Base-by-base conservation (phyloP, 2,888 invertebrate species). In the Lagria hirta region DNA sequence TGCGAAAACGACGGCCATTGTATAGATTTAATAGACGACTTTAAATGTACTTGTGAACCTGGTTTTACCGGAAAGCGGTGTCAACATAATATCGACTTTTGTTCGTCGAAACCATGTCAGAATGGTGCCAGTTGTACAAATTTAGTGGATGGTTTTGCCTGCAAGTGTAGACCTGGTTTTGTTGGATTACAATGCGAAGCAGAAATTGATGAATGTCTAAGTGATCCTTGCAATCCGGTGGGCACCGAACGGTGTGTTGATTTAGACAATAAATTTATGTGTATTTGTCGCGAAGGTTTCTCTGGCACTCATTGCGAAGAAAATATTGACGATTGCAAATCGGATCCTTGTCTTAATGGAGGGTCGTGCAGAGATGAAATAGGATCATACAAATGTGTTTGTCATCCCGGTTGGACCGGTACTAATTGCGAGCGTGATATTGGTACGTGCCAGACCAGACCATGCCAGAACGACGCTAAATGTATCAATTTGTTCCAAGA, bases 1-100 rank as follows among this genome's bases (percentile, higher is more conserved):
- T 99, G 99, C 64, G 81, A 86, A 58, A 96, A 98, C 69, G 88
- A 86, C 18, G 98, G 95, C 0, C 85, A 86, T 52, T 99, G 99
- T 68, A 81, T 87, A 15, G 97, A 98, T 65, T 75, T 84, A 46
- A 81, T 92, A 2, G 82, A 91, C 59, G 91, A 86, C 35, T 94
- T 82, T 58, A 81, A 81, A 17, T 97, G 96, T 65, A 85, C 83
- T 35, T 97, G 96, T 66, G 92, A 94, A 66, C 82, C 90, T n/a
- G 96, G 95, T 1, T 96, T 85, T 64, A 93, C 94, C 1, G 96
- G 96, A 24, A 90, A 91, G 66, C 82, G 83, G 57, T 96, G 95
- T 66, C 95, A 96, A 65, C 94, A 95, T 63, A 83, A 88, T 0
- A 86, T 95, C 43, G 95, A 97, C 64, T 92, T 94, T 60, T 97